Conservation (phyloP, 2,113 vertebrate species). For the Leiothrix lutea region DNA sequence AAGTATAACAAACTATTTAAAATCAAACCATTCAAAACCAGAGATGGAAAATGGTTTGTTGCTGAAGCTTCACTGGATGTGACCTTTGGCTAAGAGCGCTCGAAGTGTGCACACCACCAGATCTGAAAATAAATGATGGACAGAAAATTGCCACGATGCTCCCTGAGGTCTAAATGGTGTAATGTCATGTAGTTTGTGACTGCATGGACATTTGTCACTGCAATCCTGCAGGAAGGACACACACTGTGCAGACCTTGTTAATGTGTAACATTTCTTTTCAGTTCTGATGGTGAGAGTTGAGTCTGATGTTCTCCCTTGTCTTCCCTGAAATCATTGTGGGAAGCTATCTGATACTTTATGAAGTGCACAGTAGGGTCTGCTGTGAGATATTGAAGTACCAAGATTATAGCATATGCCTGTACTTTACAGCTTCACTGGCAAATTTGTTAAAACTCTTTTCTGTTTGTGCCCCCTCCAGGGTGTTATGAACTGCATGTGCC, state of each 20-base stretch:
- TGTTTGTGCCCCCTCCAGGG: background rate
- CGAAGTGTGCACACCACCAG: background rate
- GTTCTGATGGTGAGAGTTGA: background rate
- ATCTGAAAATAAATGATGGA: conserved; percentile 59
- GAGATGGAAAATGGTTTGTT: conserved; percentile 1
- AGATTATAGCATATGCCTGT: background rate
- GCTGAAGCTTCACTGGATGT: conserved; percentile 21
- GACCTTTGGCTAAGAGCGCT: conserved; percentile 56
- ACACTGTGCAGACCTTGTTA: conserved; percentile 51
- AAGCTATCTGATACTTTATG: conserved; percentile 19
- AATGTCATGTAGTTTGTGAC: conserved; percentile 34
- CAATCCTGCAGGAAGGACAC: conserved; percentile 47
- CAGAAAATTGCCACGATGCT: conserved; percentile 52
- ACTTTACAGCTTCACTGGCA: conserved; percentile 17
- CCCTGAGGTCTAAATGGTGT: conserved; percentile 31
- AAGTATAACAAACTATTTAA: conserved; percentile 34
- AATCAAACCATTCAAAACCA: conserved; percentile 23
- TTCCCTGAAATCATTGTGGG: conserved; percentile 16
- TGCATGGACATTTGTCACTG: conserved; percentile 47
- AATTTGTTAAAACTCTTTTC: conserved; percentile 33
- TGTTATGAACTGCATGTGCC: background rate
- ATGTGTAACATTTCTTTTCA: background rate
- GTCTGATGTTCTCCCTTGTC: background rate
- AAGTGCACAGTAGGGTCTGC: background rate
- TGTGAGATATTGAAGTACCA: conserved; percentile 41